Base-by-base conservation (phyloP, 1,140 invertebrate genomes). In the Drosophila arizonae region DNA sequence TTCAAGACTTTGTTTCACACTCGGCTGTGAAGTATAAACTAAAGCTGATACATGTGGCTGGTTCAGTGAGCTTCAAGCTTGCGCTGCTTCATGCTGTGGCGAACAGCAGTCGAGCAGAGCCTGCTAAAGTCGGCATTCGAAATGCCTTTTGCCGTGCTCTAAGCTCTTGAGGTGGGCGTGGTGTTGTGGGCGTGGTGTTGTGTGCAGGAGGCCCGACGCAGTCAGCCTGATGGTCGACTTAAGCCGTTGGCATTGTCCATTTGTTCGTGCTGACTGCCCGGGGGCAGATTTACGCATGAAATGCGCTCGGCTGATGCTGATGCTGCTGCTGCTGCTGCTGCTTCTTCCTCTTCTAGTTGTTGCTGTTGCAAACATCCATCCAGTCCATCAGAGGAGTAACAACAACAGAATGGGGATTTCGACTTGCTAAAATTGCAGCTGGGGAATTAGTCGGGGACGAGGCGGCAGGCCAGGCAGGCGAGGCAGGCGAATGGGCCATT, bases 211-310 rank as follows among this genome's bases (percentile, higher is more conserved):
- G 41, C n/a, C 26, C 15, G 2, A 15, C 13, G 39, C 13, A 11
- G 5, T 28, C 21, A 21, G 30, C n/a, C 41, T 61, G 70, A 72
- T 56, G 36, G 64, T 43, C 28, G 39, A 39, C 60, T 74, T 70
- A 70, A 74, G 72, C 67, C 54, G 66, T 56, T 54, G 15, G 21
- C 58, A 41, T 28, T 74, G 58, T 70, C 66, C 65, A 56, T 62
- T 63, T 51, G 36, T 39, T 39, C 36, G 36, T 46, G 43, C 43
- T 17, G 43, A 8, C 39, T 57, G 52, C 51, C 30, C 45, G 11
- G 57, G 26, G 43, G 33, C 43, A 75, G 60, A 75, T 65, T 71
- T 75, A 64, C 68, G 72, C 72, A 65, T 71, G 50, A 71, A 71
- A 65, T 75, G 68, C 72, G 60, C 66, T 62, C 36, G 60, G 33